phyloP scores from a whole-genome alignment of 2,888 invertebrate genomes.

The Chrysolina haemoptera region DNA sequence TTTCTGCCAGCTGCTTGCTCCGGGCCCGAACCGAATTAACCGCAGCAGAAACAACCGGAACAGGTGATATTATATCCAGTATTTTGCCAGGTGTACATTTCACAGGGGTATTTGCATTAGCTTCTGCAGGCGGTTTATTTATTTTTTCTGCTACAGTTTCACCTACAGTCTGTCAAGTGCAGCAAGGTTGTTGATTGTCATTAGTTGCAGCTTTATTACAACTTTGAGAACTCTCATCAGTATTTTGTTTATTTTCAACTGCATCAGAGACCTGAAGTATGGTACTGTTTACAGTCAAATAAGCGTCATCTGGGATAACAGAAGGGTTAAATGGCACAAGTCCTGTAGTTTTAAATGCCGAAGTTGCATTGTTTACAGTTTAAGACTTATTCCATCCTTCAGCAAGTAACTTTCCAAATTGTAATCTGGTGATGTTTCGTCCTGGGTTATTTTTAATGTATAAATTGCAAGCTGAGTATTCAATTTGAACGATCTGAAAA shows the following conservation, averaged over 20 bases:
- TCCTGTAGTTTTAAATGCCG: not conserved
- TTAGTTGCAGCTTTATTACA: not conserved
- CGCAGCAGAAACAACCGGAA: too few relatives aligned
- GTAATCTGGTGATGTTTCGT: slow-evolving; percentile 50
- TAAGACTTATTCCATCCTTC: not conserved
- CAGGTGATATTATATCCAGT: too few relatives aligned
- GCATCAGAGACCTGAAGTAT: slow-evolving; percentile 11
- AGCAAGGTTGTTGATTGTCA: not conserved
- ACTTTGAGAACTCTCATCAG: slow-evolving; percentile 6
- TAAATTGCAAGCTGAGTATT: not conserved
- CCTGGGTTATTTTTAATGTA: slow-evolving; percentile 36
- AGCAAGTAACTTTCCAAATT: slow-evolving; percentile 1
- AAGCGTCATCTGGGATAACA: slow-evolving; percentile 7
- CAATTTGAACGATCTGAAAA: slow-evolving; percentile 6
- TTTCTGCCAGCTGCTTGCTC: too few relatives aligned
- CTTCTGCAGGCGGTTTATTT: too few relatives aligned
- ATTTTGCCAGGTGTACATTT: too few relatives aligned
- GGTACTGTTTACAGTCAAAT: not conserved
- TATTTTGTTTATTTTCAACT: slow-evolving; percentile 7
- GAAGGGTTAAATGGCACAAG: slow-evolving; percentile 5
- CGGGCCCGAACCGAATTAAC: too few relatives aligned
- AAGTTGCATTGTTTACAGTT: too few relatives aligned
- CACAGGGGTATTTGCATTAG: too few relatives aligned
- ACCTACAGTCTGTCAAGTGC: too few relatives aligned
- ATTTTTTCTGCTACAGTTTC: too few relatives aligned